Evolutionary conservation across 2,888 invertebrate species (phyloP).

Genomic region (Scaptomyza caliginosa): DNA sequence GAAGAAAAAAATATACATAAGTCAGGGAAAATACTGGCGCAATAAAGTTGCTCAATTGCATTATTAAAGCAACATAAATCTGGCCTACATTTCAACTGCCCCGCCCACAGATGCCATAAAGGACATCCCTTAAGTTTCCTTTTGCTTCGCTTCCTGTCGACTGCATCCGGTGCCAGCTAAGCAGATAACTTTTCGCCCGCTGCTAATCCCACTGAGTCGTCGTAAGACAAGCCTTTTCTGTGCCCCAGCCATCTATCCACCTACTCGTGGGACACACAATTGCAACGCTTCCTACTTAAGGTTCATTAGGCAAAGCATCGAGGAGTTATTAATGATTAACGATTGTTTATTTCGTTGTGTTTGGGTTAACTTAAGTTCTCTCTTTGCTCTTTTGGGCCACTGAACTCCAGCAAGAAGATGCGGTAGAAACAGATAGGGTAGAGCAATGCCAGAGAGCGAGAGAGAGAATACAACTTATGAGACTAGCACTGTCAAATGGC

Average conservation of each 20-base stretch:
- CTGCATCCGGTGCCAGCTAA: slow-evolving; percentile 12
- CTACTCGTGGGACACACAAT: too few species aligned
- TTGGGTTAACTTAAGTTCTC: too few species aligned
- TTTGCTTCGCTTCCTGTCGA: background rate
- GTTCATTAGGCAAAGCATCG: too few species aligned
- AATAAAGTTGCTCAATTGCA: slow-evolving; percentile 38
- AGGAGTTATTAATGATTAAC: too few species aligned
- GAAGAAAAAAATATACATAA: slow-evolving; percentile 16
- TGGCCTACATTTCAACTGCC: background rate
- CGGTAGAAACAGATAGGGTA: too few species aligned
- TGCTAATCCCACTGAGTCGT: slow-evolving; percentile 24
- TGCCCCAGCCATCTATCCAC: background rate
- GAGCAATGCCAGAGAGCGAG: too few species aligned
- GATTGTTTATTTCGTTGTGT: too few species aligned
- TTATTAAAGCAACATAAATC: slow-evolving; percentile 48
- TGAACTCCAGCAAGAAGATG: slow-evolving; percentile 30
- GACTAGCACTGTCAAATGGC: too few species aligned
- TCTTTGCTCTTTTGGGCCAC: slow-evolving; percentile 46
- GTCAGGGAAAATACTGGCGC: background rate
- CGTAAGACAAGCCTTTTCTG: background rate
- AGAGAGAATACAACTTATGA: too few species aligned
- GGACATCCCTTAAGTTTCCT: too few species aligned
- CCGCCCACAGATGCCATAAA: too few species aligned
- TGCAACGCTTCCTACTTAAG: too few species aligned
- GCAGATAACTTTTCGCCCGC: slow-evolving; percentile 43